phyloP scores from a whole-genome alignment of 2,113 vertebrate species.

The Phoenicopterus ruber region DNA sequence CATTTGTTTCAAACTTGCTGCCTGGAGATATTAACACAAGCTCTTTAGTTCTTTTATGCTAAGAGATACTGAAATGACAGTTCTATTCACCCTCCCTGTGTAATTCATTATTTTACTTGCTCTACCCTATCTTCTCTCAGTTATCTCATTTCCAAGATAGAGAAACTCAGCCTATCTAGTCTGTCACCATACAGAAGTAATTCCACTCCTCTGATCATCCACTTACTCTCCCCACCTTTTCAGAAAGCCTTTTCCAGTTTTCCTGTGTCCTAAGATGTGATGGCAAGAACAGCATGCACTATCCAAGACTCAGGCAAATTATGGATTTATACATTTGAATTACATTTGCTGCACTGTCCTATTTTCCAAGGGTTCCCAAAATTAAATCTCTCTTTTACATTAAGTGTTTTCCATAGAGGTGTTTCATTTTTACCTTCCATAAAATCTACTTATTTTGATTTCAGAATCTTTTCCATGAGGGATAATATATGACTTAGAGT shows the following conservation, averaged over 20 bases:
- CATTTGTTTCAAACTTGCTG: not conserved
- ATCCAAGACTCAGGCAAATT: not conserved
- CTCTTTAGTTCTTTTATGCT: not conserved
- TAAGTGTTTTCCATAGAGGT: not conserved
- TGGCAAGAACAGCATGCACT: not conserved
- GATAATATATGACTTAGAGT: not conserved
- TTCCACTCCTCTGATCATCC: not conserved
- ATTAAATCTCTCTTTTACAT: not conserved
- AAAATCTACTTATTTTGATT: not conserved
- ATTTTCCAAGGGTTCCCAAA: not conserved
- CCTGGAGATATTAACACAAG: not conserved
- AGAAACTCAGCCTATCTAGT: not conserved
- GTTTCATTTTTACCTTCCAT: not conserved
- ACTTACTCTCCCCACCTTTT: not conserved
- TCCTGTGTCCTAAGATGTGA: not conserved
- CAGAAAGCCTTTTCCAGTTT: not conserved
- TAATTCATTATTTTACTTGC: not conserved
- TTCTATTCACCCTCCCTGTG: not conserved
- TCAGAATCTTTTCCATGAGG: not conserved
- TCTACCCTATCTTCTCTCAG: not conserved
- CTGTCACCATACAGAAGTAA: not conserved
- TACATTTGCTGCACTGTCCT: not conserved
- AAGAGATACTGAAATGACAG: not conserved
- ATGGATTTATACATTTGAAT: not conserved
- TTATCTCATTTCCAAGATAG: not conserved